Conservation (phyloP, 2,888 invertebrate genomes). For the Myathropa florea region DNA sequence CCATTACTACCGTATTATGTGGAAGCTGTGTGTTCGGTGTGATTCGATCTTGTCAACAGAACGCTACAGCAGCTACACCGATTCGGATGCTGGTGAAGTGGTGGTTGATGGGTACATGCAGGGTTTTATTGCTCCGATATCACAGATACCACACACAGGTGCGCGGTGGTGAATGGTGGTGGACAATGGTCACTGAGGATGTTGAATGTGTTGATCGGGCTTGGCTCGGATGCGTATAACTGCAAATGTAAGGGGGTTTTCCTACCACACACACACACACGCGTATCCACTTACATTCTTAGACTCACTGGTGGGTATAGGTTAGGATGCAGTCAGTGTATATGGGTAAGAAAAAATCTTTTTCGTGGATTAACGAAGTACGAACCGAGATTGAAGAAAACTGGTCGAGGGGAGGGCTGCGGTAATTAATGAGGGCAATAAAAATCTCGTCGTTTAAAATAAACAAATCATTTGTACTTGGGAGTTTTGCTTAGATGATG, state of each 20-base stretch:
- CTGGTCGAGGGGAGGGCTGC: conserved; percentile 71
- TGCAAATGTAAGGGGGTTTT: conserved; percentile 57
- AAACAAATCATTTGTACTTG: conserved; percentile 71
- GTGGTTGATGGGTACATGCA: conserved; percentile 46
- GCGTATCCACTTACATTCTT: background rate
- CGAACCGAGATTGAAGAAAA: conserved; percentile 41
- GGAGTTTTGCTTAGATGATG: conserved; percentile 64
- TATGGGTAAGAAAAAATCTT: conserved; percentile 17
- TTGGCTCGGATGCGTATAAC: conserved; percentile 52
- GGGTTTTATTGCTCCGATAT: conserved; percentile 68
- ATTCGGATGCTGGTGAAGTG: conserved; percentile 52
- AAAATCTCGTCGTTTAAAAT: conserved; percentile 74
- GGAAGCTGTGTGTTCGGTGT: conserved; percentile 70
- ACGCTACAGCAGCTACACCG: conserved; percentile 60
- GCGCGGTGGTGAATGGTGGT: conserved; percentile 40
- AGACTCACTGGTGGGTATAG: background rate
- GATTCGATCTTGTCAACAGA: conserved; percentile 71
- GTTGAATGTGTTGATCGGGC: conserved; percentile 5
- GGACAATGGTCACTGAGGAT: conserved; percentile 48
- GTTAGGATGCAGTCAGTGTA: conserved; percentile 18
- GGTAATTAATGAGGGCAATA: conserved; percentile 79
- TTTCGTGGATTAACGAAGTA: conserved; percentile 66
- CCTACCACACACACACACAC: conserved; percentile 1
- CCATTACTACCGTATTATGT: conserved; percentile 67
- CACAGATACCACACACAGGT: conserved; percentile 68